phyloP scores from a whole-genome alignment of 1,140 invertebrate species.

The Drosophila pallidifrons region DNA sequence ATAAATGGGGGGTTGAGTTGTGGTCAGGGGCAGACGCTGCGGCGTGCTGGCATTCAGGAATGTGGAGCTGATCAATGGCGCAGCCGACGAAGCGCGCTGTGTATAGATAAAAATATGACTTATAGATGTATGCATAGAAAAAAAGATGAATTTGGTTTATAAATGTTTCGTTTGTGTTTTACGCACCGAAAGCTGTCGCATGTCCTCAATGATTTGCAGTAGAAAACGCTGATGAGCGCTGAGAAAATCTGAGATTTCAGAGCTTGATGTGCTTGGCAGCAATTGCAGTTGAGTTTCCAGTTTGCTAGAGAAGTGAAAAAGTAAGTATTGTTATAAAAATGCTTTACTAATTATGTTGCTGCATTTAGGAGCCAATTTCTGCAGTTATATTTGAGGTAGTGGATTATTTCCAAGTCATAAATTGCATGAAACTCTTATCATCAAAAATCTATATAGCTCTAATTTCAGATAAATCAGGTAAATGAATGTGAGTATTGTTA shows the following conservation, averaged over 20 bases:
- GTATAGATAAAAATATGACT: not conserved
- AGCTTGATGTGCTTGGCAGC: constrained; percentile 57
- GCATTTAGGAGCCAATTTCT: no score
- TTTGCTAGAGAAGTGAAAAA: constrained; percentile 50
- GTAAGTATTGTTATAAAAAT: no score
- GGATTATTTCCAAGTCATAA: no score
- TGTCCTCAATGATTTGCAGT: constrained; percentile 78
- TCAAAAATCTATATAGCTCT: no score
- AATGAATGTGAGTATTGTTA: not conserved
- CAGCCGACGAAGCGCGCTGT: constrained; percentile 28
- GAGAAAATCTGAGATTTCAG: constrained; percentile 70
- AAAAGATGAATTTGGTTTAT: no score
- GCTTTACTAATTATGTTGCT: no score
- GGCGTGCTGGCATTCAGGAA: constrained; percentile 69
- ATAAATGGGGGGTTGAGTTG: constrained; percentile 17
- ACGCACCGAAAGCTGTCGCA: constrained; percentile 77
- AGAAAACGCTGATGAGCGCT: constrained; percentile 75
- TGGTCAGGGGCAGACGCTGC: constrained; percentile 30
- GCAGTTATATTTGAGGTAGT: no score
- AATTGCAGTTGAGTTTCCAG: constrained; percentile 67
- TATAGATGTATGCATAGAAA: no score
- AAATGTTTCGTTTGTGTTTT: no score
- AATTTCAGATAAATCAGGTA: not conserved
- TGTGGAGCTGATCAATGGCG: constrained; percentile 62
- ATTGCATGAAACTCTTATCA: no score